Base-by-base conservation (phyloP, 2,888 invertebrate genomes). In the Keiferia lycopersicella region DNA sequence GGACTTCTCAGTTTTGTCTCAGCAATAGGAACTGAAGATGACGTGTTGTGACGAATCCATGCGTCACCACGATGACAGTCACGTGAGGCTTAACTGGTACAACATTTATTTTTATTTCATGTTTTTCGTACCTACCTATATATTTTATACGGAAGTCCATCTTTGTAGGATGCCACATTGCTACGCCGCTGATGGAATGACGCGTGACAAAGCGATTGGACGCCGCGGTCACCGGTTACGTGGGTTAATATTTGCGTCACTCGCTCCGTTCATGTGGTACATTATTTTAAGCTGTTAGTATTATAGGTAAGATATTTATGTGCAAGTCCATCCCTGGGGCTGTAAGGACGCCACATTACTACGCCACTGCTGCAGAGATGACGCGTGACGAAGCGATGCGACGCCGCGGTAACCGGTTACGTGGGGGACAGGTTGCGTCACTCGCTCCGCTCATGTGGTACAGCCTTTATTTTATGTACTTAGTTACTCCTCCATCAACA, bases 361-460 rank as follows among this genome's bases (percentile, higher is more conserved):
- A 1, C 8, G 26, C 26, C n/a, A 16, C 26, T 26, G 26, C 10
- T 65, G n/a, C n/a, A n/a, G 59, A 67, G 65, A 65, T 67, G 67
- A 67, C 64, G 65, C 65, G 62, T 67, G 65, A 64, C 62, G 61
- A 67, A 67, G 62, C 64, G 65, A 67, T 67, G 65, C 67, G 67
- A 62, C 63, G 59, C 67, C 34, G 53, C 53, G 51, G 63, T 41
- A 45, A 59, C 62, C 63, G 61, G 48, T 45, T 59, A 58, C 58
- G 45, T 22, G 8, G 63, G 56, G 56, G 10, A 56, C 51, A 56
- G 1, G n/a, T 56, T 56, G n/a, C 56, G n/a, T 56, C 56, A 56
- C 22, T 12, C 14, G 30, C 26, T 4, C 26, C 26, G 26, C 26
- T 30, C 16, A n/a, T 26, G 26, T 56, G 10, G 34, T 26, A n/a